Evolutionary conservation across 2,113 vertebrate genomes (phyloP).

Genomic region (Anthoscopus minutus): DNA sequence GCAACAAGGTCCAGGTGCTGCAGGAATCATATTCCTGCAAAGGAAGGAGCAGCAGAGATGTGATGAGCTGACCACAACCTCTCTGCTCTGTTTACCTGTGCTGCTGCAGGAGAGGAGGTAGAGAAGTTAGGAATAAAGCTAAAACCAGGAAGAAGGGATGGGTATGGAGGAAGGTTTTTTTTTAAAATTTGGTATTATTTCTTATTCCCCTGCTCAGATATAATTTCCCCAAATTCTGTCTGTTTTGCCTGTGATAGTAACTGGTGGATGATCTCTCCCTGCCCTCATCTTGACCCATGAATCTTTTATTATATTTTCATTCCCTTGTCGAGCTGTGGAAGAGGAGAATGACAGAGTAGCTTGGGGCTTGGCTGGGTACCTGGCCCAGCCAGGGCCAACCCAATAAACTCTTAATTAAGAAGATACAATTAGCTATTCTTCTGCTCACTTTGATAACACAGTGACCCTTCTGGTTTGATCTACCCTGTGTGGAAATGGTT

Average conservation of each 20-base stretch:
- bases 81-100: not conserved
- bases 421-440: not conserved
- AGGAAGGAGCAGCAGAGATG: not conserved
- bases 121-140: not conserved
- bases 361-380: not conserved
- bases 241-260: not conserved
- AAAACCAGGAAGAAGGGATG: not conserved
- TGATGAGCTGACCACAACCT: not conserved
- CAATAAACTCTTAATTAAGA: not conserved
- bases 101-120: not conserved
- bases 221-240: not conserved
- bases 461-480: not conserved
- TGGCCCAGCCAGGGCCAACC: not conserved
- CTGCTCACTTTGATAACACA: not conserved
- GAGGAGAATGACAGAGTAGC: not conserved
- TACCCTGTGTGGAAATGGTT: not conserved
- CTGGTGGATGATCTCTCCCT: not conserved
- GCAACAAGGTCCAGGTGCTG: fast-evolving
- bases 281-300: fast-evolving
- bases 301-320: not conserved
- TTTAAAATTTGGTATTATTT: not conserved
- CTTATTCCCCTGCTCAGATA: not conserved
- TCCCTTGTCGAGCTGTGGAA: not conserved
- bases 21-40: not conserved
- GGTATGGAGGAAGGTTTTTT: not conserved